Conservation (phyloP, 1,140 invertebrate species). For the Aphidius ervi region DNA sequence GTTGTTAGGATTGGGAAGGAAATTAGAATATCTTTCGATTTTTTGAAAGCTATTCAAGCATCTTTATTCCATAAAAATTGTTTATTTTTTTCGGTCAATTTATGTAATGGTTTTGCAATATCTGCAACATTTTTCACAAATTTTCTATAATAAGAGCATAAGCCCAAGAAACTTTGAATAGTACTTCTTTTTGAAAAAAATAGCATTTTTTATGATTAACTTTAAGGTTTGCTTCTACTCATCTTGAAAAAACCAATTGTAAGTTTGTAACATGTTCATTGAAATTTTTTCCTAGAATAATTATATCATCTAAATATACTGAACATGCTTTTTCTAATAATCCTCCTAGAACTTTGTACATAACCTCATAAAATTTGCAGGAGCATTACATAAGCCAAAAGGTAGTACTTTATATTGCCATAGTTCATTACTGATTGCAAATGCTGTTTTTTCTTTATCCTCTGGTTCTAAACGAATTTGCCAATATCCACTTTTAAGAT, state of each 20-base stretch:
- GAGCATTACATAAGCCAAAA: slow-evolving; percentile 34
- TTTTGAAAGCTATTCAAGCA: slow-evolving; percentile 9
- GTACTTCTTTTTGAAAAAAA: slow-evolving; percentile 23
- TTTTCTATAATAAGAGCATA: slow-evolving; percentile 4
- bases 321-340: slow-evolving; percentile 28
- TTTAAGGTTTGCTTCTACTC: slow-evolving; percentile 24
- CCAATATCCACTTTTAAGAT: slow-evolving; percentile 39
- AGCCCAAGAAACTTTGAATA: slow-evolving; percentile 22
- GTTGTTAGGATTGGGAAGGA: slow-evolving; percentile 14
- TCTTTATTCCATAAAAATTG: neutral
- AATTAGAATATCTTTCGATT: slow-evolving; percentile 16
- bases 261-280: slow-evolving; percentile 28
- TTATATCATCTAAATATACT: slow-evolving; percentile 36
- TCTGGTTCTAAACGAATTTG: slow-evolving; percentile 41
- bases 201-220: slow-evolving; percentile 27
- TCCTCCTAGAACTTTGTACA: slow-evolving; percentile 19
- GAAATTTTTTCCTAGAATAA: slow-evolving; percentile 27
- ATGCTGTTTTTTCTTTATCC: slow-evolving; percentile 45
- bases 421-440: slow-evolving; percentile 35
- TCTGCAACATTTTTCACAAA: slow-evolving; percentile 5
- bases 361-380: slow-evolving; percentile 6
- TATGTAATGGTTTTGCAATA: slow-evolving; percentile 7
- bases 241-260: slow-evolving; percentile 25
- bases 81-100: neutral
- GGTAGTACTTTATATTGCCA: slow-evolving; percentile 40